Evolutionary conservation across 2,113 vertebrate species (phyloP).

Genomic region (Isichthys henryi): DNA sequence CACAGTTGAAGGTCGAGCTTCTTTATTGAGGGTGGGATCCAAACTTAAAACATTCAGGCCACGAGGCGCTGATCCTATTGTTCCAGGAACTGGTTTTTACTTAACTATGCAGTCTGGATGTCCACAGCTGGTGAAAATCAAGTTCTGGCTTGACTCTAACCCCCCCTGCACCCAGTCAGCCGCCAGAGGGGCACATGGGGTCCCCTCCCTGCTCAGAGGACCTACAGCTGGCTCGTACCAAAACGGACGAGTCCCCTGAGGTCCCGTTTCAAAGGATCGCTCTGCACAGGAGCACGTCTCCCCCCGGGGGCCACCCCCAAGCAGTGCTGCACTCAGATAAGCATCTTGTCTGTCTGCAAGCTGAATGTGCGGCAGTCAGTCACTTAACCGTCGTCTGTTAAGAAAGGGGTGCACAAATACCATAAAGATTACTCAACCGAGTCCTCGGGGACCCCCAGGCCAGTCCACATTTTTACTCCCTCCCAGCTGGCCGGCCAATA

Average conservation of each 20-base stretch:
- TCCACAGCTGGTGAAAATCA: neutral
- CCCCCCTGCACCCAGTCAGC: accelerated
- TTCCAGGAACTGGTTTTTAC: neutral
- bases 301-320: neutral
- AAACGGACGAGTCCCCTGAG: neutral
- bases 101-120: neutral
- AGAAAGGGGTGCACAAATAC: neutral
- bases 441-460: neutral
- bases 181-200: neutral
- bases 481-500: neutral
- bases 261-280: neutral
- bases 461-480: neutral
- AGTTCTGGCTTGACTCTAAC: neutral
- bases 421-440: neutral
- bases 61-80: neutral
- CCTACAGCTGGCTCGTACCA: neutral
- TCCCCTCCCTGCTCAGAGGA: neutral
- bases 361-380: neutral
- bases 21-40: neutral
- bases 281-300: neutral
- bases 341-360: neutral
- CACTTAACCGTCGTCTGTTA: neutral
- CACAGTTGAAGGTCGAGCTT: neutral
- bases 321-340: neutral
- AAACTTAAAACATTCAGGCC: neutral